Base-by-base conservation (phyloP, 2,888 invertebrate species). In the Hydriomena furcata region DNA sequence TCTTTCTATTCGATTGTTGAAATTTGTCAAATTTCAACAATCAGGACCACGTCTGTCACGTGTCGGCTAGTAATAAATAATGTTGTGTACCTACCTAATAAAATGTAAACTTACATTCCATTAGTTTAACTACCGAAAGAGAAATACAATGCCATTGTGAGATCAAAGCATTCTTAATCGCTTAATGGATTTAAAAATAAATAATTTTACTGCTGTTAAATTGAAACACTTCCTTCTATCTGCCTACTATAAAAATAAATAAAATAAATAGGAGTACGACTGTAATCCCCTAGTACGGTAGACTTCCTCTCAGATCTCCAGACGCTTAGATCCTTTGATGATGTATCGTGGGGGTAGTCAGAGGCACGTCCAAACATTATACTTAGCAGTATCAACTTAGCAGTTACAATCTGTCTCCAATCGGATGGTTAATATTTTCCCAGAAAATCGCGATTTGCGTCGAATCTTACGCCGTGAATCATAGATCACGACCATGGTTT, bases 371-470 rank as follows among this genome's bases (percentile, higher is more conserved):
- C n/a, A n/a, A n/a, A n/a, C n/a, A n/a, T n/a, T n/a, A n/a, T n/a
- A n/a, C n/a, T n/a, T n/a, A n/a, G n/a, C n/a, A n/a, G n/a, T n/a
- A n/a, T n/a, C n/a, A 44, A 52, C 45, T 20, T 13, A 12, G 23
- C 12, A 8, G 5, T 23, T 8, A 30, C 28, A 36, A 13, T 17
- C 13, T 24, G 37, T 31, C 37, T 25, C 8, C 36, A 24, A 36
- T 30, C 1, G 4, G 1, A 28, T 13, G 11, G 20, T 48, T 36
- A 57, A 72, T 72, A 1, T 35, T 11, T 77, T 82, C 82, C 81
- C 82, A 82, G 65, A 70, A 80, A 74, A 82, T 81, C 46, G 68
- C 69, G 60, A 76, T 78, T 79, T 57, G 74, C 69, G 64, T 55
- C 70, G 65, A 56, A 41, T 13, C 25, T 36, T 56, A 40, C 42